A percentile compares a stretch with the other conserved stretches of the same genome.
Evolutionary conservation across 2,888 invertebrate genomes (phyloP).

Genomic region (Abscondita cerata): DNA sequence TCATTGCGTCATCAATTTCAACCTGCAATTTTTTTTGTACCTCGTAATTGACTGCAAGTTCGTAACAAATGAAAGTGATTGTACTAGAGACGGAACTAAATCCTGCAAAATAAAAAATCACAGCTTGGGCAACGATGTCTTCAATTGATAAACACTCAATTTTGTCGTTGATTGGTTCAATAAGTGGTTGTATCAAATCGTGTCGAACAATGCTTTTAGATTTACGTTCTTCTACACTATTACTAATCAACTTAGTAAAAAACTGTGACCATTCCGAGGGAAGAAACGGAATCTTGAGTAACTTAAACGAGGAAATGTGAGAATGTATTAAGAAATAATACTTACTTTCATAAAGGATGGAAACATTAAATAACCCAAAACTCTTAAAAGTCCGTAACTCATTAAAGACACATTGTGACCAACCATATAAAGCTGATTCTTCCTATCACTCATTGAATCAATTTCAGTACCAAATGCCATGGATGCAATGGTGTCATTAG

Average conservation of each 20-base stretch:
- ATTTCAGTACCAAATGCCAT: too few relatives aligned
- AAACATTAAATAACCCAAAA: too few relatives aligned
- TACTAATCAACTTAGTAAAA: background rate
- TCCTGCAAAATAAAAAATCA: background rate
- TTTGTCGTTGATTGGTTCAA: too few relatives aligned
- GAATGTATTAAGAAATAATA: too few relatives aligned
- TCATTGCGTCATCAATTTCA: conserved; percentile 51
- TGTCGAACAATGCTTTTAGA: background rate
- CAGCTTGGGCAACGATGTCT: background rate
- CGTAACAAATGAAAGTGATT: conserved; percentile 55
- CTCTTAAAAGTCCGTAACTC: too few relatives aligned
- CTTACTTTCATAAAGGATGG: too few relatives aligned
- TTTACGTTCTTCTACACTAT: background rate
- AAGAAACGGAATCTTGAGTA: too few relatives aligned
- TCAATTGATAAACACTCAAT: background rate
- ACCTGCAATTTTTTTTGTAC: conserved; percentile 53
- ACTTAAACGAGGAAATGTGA: too few relatives aligned
- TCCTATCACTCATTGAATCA: too few relatives aligned
- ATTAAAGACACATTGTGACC: too few relatives aligned
- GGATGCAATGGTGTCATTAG: too few relatives aligned
- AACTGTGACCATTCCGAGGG: background rate
- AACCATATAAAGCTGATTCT: too few relatives aligned
- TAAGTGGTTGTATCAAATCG: background rate
- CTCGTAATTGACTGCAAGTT: conserved; percentile 55
- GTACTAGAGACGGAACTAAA: background rate